These are phyloP conservation scores for Lindbergichthys nudifrons DNA, from an alignment of 2,797 vertebrate genomes.

Conservation along the genomic window DNA sequence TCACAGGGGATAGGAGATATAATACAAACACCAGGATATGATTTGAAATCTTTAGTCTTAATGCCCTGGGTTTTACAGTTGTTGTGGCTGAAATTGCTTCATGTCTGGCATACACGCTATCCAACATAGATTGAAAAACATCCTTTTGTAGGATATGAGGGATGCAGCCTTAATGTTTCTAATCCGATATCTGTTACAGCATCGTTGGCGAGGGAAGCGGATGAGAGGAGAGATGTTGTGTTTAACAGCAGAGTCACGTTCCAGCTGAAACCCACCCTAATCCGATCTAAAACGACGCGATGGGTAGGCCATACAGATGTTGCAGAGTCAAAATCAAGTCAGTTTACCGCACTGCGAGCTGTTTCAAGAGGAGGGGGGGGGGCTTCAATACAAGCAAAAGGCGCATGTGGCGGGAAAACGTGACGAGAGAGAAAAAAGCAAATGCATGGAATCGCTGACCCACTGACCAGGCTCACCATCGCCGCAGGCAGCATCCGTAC, in stretches of 20 bases:
- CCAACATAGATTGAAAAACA: constrained; percentile 24
- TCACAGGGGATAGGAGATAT: constrained; percentile 3
- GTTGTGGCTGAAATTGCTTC: background rate
- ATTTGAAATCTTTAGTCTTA: background rate
- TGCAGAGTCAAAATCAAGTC: constrained; percentile 57
- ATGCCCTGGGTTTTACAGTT: background rate
- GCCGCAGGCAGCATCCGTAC: constrained; percentile 70
- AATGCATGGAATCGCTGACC: constrained; percentile 83
- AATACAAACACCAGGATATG: background rate
- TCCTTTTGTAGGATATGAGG: background rate
- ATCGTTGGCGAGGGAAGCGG: background rate
- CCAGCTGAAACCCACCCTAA: constrained; percentile 51
- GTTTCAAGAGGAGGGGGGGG: constrained; percentile 5
- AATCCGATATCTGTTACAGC: constrained; percentile 32
- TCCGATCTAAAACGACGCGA: constrained; percentile 43
- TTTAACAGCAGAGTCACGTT: constrained; percentile 65
- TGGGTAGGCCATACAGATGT: constrained; percentile 56
- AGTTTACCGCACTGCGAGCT: constrained; percentile 27
- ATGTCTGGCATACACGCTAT: background rate
- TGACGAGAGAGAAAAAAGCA: constrained; percentile 67
- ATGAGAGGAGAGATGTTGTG: constrained; percentile 6
- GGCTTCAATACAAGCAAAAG: constrained; percentile 19
- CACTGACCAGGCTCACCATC: constrained; percentile 84
- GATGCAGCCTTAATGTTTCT: background rate
- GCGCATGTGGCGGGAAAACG: constrained; percentile 81